A percentile compares a stretch with the other conserved stretches of the same genome.
Conservation (phyloP, 1,140 invertebrate genomes). For the Drosophila mauritiana region DNA sequence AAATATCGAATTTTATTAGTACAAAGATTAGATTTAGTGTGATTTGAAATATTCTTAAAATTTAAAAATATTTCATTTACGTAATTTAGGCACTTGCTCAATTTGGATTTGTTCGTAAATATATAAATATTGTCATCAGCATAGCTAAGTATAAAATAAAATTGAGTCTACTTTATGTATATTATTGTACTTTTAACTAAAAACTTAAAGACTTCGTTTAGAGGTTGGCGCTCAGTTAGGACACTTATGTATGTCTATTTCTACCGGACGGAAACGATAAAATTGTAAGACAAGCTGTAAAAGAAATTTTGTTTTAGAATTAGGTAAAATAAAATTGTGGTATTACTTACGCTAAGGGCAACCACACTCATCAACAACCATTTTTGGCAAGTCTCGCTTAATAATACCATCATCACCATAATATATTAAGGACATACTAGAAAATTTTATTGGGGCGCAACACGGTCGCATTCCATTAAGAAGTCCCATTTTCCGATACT, state of each 20-base stretch:
- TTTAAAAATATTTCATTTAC: conserved; percentile 30
- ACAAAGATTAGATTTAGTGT: conserved; percentile 2
- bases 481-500: conserved; percentile 91
- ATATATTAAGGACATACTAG: conserved; percentile 96
- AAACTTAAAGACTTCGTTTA: neutral
- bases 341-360: conserved; percentile 89
- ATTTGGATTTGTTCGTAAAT: conserved; percentile 32
- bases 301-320: neutral
- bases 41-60: conserved; percentile 1
- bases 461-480: conserved; percentile 93
- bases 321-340: neutral
- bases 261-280: conserved; percentile 31
- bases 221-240: neutral
- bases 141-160: conserved; percentile 18
- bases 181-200: neutral
- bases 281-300: conserved; percentile 11
- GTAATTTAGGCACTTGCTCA: conserved; percentile 62
- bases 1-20: conserved; percentile 1
- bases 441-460: conserved; percentile 97
- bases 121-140: conserved; percentile 38
- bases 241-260: neutral
- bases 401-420: conserved; percentile 96
- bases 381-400: conserved; percentile 96
- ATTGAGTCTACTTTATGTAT: conserved; percentile 22
- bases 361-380: conserved; percentile 98